These are phyloP conservation scores for Rhynchonycteris naso DNA, from an alignment of 2,797 vertebrate genomes.

Conservation along the genomic window DNA sequence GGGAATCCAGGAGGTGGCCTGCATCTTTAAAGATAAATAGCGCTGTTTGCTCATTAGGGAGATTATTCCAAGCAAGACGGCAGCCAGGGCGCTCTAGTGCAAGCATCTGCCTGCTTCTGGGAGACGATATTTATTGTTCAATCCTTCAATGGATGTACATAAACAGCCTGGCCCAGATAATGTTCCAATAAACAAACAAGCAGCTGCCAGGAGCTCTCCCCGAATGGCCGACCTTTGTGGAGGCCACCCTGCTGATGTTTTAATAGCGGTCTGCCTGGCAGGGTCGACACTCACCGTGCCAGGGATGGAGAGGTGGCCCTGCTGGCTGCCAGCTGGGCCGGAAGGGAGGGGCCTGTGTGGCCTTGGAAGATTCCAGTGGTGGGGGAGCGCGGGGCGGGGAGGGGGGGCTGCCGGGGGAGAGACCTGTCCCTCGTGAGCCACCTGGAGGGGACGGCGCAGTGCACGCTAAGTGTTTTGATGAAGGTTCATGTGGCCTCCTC, in stretches of 20 bases:
- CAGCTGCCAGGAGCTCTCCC: conserved; percentile 87
- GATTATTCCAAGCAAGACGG: conserved; percentile 82
- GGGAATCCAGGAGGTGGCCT: conserved; percentile 24
- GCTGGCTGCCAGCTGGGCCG: neutral
- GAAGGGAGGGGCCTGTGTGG: neutral
- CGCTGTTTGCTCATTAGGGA: conserved; percentile 87
- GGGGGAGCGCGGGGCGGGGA: accelerated
- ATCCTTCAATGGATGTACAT: conserved; percentile 87
- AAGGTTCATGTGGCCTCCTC: neutral
- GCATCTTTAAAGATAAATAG: conserved; percentile 84
- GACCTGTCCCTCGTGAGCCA: neutral
- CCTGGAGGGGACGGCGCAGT: neutral
- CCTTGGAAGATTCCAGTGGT: neutral
- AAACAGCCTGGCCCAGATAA: conserved; percentile 86
- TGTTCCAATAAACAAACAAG: conserved; percentile 88
- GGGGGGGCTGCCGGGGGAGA: no score
- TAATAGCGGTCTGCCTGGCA: conserved; percentile 83
- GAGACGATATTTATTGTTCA: conserved; percentile 88
- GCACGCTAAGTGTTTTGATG: accelerated
- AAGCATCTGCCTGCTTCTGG: conserved; percentile 89
- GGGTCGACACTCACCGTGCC: conserved; percentile 33
- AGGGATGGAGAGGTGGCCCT: conserved; percentile 54
- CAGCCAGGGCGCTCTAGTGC: conserved; percentile 82
- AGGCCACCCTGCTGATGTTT: conserved; percentile 84
- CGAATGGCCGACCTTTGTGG: conserved; percentile 85